These are phyloP conservation scores for Chaitophorus viminalis DNA, from an alignment of 2,888 invertebrate species.

Conservation along the genomic window DNA sequence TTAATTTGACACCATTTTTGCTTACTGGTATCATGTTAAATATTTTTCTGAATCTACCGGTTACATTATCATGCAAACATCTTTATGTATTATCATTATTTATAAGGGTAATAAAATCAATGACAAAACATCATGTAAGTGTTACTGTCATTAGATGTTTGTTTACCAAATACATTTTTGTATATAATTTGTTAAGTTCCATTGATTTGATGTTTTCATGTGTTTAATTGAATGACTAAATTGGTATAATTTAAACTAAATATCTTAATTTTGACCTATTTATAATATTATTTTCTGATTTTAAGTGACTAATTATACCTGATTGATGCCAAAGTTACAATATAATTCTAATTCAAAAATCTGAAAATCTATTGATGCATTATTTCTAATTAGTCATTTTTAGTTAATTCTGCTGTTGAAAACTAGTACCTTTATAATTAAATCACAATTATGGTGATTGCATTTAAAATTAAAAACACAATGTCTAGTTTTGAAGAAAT, in stretches of 20 bases:
- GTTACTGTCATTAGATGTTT: constrained; percentile 27
- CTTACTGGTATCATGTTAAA: constrained; percentile 23
- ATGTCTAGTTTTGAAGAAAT: not conserved
- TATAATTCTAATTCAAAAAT: not conserved
- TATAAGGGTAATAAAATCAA: not conserved
- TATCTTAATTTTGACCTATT: constrained; percentile 7
- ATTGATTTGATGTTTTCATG: not conserved
- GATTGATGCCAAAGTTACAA: constrained; percentile 51
- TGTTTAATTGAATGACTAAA: constrained; percentile 28
- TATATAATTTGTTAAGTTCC: constrained; percentile 9
- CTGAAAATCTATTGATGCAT: not conserved
- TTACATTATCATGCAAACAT: constrained; percentile 12
- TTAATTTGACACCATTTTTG: constrained; percentile 44
- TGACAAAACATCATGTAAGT: constrained; percentile 14
- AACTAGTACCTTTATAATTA: constrained; percentile 4
- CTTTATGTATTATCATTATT: constrained; percentile 28
- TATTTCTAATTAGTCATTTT: not conserved
- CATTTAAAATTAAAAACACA: constrained; percentile 4
- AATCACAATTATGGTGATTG: constrained; percentile 34
- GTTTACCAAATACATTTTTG: constrained; percentile 11
- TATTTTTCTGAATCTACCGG: constrained; percentile 4
- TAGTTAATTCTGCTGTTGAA: not conserved
- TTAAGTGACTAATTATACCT: constrained; percentile 38
- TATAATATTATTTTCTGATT: constrained; percentile 23
- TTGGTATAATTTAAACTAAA: constrained; percentile 30